Percentiles rank a stretch among this genome's conserved stretches.
Conservation (phyloP, 2,113 vertebrate genomes). For the Aphelocoma coerulescens region DNA sequence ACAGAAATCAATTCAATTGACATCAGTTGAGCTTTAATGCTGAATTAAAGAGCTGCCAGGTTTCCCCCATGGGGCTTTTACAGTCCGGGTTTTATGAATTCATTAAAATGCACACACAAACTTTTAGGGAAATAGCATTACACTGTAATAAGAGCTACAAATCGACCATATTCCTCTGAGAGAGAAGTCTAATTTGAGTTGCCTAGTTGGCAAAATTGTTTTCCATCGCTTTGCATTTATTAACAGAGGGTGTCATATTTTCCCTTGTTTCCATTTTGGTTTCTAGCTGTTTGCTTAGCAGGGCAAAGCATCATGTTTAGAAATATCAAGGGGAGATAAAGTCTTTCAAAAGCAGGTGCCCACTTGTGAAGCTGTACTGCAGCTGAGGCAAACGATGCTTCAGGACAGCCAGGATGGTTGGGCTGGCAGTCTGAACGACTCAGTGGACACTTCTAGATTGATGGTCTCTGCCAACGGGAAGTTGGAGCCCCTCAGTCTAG, state of each 20-base stretch:
- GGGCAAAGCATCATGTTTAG: constrained; percentile 5
- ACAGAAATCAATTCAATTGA: constrained; percentile 52
- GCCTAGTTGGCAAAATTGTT: constrained; percentile 70
- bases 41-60: constrained; percentile 67
- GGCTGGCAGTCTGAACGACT: not conserved
- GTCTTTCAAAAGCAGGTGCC: not conserved
- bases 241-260: constrained; percentile 58
- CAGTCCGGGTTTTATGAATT: constrained; percentile 70
- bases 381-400: not conserved
- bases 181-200: constrained; percentile 63
- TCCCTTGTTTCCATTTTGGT: constrained; percentile 23
- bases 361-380: not conserved
- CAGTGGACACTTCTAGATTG: not conserved
- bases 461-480: not conserved
- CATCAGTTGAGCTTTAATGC: constrained; percentile 65
- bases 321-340: not conserved
- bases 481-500: not conserved
- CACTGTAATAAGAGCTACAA: constrained; percentile 69
- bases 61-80: constrained; percentile 58
- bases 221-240: constrained; percentile 65
- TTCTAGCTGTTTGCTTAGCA: constrained; percentile 27
- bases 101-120: constrained; percentile 70
- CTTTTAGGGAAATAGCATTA: constrained; percentile 70
- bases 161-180: constrained; percentile 67
- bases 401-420: not conserved